Base-by-base conservation (phyloP, 35 echinoderm and acorn worm species). In the Lytechinus pictus region DNA sequence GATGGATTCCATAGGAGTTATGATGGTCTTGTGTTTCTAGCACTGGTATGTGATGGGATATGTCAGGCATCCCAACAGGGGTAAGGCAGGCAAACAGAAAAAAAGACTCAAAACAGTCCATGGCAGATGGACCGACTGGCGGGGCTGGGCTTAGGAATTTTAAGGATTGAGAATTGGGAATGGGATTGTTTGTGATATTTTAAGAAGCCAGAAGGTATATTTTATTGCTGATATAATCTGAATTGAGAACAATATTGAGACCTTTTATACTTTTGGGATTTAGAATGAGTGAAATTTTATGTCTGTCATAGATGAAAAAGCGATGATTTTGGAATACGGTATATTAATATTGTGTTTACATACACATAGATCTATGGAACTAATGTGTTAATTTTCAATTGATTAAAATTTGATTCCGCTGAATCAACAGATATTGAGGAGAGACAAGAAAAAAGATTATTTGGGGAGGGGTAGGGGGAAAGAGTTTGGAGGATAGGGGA, bases 21-120 rank as follows among this genome's bases (percentile, higher is more conserved):
- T 93, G 28, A 93, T 56, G 91, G 91, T 93, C 91, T 93, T 93
- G 52, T 93, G 52, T 93, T 93, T 93, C 91, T 93, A 93, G 91
- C 27, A 29, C 91, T 93, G 91, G 91, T 93, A 93, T 93, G 91
- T 93, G 54, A 57, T n/a, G 91, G 91, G 54, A 5, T 93, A 93
- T 93, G 52, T 54, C 9, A 54, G 91, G 91, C 54, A 93, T 93
- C 24, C 53, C 24, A 10, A 27, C 52, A 54, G 52, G 91, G 52
- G 53, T 54, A 27, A 24, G 52, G 28, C n/a, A n/a, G n/a, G 87
- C 28, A 33, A 19, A 89, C 27, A 89, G 28, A 53, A 89, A 89
- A 52, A n/a, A n/a, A n/a, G n/a, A n/a, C 27, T 89, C 87, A 89
- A 89, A 89, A 53, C 87, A 89, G 87, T 89, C 52, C n/a, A 21